Evolutionary conservation across 2,113 vertebrate species (phyloP).

Genomic region (Tragelaphus imberbis): DNA sequence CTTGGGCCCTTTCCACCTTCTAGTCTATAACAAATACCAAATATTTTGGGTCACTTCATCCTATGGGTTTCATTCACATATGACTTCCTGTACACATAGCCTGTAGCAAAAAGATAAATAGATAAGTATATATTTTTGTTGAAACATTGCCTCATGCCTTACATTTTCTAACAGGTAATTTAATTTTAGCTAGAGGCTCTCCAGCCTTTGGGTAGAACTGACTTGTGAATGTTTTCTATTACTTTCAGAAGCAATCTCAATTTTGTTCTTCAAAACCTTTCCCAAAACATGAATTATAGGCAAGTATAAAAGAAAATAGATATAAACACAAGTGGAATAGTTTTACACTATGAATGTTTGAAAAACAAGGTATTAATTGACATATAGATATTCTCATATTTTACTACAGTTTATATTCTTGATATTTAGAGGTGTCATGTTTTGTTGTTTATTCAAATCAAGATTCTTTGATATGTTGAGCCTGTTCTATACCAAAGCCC

Average conservation of each 20-base stretch:
- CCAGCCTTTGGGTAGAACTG: neutral
- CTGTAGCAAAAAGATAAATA: neutral
- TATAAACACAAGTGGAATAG: neutral
- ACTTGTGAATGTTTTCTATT: neutral
- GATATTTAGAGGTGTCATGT: neutral
- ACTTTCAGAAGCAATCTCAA: neutral
- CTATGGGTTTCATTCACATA: neutral
- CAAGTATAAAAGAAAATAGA: neutral
- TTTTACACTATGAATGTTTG: neutral
- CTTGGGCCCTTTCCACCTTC: neutral
- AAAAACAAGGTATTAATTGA: neutral
- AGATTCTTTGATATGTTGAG: neutral
- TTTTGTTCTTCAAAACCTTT: neutral
- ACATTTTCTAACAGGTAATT: neutral
- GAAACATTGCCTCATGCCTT: neutral
- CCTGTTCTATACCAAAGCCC: neutral
- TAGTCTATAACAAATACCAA: neutral
- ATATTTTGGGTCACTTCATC: neutral
- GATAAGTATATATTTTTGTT: neutral
- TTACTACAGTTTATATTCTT: neutral
- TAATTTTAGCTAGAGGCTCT: neutral
- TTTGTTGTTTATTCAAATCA: neutral
- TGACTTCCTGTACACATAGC: neutral
- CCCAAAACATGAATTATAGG: neutral
- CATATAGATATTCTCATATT: neutral